Conservation (phyloP, 2,113 vertebrate genomes). For the Corvus hawaiiensis region DNA sequence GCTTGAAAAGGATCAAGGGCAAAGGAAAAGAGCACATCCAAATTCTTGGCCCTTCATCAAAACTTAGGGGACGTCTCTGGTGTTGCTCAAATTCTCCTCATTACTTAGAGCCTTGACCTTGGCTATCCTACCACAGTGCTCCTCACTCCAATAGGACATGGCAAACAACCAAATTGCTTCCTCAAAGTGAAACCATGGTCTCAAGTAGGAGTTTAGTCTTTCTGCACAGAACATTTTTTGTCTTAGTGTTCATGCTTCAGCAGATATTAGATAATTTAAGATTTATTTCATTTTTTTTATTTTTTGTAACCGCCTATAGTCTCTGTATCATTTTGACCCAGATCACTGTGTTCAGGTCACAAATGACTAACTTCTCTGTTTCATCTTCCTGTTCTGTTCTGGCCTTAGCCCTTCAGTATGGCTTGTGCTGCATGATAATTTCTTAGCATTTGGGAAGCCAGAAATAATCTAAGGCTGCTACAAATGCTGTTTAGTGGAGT, state of each 20-base stretch:
- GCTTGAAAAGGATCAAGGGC: background rate
- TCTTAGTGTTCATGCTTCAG: background rate
- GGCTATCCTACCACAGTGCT: background rate
- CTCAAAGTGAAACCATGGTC: background rate
- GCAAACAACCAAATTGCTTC: background rate
- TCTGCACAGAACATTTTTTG: background rate
- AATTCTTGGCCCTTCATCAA: background rate
- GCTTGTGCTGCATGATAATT: background rate
- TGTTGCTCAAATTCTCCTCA: background rate
- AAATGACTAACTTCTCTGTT: background rate
- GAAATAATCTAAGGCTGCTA: background rate
- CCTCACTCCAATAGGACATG: background rate
- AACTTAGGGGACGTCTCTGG: background rate
- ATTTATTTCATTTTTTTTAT: background rate
- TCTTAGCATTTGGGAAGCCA: background rate
- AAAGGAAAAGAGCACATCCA: background rate
- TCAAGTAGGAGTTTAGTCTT: background rate
- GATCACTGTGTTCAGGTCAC: background rate
- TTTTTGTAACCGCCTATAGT: background rate
- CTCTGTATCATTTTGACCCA: background rate
- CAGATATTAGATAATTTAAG: background rate
- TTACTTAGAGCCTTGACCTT: background rate
- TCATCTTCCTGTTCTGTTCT: background rate
- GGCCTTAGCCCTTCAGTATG: background rate
- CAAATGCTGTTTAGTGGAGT: background rate